These are phyloP conservation scores for Zophobas atratus DNA, from an alignment of 1,140 invertebrate genomes.

Conservation along the genomic window DNA sequence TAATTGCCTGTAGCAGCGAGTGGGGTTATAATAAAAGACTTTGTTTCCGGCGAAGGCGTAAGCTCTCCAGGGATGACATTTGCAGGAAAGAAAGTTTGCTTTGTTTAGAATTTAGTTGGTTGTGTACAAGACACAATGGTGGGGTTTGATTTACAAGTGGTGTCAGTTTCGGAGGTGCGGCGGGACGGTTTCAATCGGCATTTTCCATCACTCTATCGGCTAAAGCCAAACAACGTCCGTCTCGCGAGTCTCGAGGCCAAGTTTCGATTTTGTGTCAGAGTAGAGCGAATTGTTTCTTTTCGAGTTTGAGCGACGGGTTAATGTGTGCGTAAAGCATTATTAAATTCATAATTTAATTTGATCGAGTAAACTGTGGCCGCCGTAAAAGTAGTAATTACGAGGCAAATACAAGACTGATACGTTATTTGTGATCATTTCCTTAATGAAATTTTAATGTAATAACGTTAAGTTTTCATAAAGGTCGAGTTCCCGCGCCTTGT, in stretches of 20 bases:
- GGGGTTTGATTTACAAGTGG: background rate
- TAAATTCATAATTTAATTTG: conserved; percentile 41
- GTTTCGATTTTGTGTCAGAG: conserved; percentile 22
- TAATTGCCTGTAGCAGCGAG: too few relatives aligned
- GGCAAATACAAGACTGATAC: conserved; percentile 9
- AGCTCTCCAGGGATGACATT: too few relatives aligned
- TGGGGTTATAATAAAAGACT: too few relatives aligned
- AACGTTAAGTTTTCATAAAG: conserved; percentile 51
- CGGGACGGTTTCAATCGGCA: background rate
- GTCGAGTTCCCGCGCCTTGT: conserved; percentile 30
- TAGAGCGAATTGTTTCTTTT: conserved; percentile 31
- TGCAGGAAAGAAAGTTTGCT: too few relatives aligned
- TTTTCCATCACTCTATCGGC: conserved; percentile 10
- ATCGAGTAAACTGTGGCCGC: background rate
- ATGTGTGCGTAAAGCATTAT: conserved; percentile 35
- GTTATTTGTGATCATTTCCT: conserved; percentile 46
- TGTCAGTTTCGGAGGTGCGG: background rate
- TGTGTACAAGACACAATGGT: too few relatives aligned
- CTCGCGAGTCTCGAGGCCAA: conserved; percentile 4
- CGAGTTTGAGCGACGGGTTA: conserved; percentile 28
- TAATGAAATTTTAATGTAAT: conserved; percentile 53
- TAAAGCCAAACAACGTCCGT: conserved; percentile 22
- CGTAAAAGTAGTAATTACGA: conserved; percentile 16
- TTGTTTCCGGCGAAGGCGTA: too few relatives aligned
- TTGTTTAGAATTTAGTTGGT: too few relatives aligned